Percentiles rank a stretch among this genome's conserved stretches.
Evolutionary conservation across 2,113 vertebrate genomes (phyloP).

Genomic region (Rhegmatorhina hoffmannsi): DNA sequence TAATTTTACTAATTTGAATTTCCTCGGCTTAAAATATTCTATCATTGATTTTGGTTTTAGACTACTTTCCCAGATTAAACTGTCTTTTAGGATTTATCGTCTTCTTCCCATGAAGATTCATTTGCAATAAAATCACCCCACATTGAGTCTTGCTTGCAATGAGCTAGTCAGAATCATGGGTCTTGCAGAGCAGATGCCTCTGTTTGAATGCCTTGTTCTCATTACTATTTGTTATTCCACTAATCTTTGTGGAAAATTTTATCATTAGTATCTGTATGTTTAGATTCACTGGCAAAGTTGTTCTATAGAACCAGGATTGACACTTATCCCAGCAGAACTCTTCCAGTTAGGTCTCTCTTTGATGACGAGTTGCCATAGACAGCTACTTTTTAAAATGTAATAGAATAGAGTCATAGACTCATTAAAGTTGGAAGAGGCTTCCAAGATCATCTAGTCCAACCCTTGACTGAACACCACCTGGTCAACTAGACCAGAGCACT

Average conservation of each 20-base stretch:
- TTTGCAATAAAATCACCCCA: neutral
- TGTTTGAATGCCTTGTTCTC: neutral
- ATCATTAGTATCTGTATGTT: neutral
- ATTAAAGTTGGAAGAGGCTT: neutral
- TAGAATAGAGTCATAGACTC: neutral
- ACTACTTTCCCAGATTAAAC: neutral
- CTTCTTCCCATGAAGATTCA: neutral
- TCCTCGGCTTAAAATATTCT: neutral
- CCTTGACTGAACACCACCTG: neutral
- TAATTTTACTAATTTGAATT: neutral
- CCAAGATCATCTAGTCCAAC: neutral
- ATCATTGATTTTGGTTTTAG: neutral
- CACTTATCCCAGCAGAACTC: neutral
- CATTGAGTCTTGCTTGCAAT: neutral
- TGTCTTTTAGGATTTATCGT: neutral
- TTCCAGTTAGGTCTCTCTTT: neutral
- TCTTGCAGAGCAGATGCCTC: neutral
- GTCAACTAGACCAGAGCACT: neutral
- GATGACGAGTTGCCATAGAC: neutral
- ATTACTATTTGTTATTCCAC: neutral
- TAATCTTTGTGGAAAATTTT: neutral
- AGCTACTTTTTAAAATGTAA: neutral
- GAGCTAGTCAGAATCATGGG: neutral
- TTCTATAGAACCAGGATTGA: neutral
- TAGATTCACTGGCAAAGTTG: neutral